Base-by-base conservation (phyloP, 1,140 invertebrate genomes). In the Pseudomyrmex cubaensis region DNA sequence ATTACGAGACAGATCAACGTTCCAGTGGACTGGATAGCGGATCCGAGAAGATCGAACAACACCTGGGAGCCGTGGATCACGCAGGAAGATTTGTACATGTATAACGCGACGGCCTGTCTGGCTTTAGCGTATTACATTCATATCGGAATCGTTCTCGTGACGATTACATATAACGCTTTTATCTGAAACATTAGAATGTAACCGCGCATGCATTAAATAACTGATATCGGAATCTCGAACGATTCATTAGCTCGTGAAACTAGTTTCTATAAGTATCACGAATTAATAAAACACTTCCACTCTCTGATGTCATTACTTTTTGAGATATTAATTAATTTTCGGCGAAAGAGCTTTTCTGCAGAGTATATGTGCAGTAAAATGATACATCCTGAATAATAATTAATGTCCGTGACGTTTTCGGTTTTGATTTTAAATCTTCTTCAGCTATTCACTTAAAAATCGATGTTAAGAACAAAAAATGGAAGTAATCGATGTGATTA, bases 1-100 rank as follows among this genome's bases (percentile, higher is more conserved):
- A 69, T 95, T 2, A 86, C 92, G 17, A 90, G 90, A 0, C 95
- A 95, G 57, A 70, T 86, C 0, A 92, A 87, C 64, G 56, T 90
- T n/a, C 91, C 92, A 0, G 77, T 93, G 5, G 94, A 95, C 22
- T 91, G 90, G 83, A 73, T 87, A 22, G 95, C 95, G 1, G 93
- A 95, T 90, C 95, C 95, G 2, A 90, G 88, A 17, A 89, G 91
- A 48, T 94, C 88, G 61, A 95, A 95, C 85, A 90, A 93, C 66
- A 95, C 95, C 0, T 95, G 95, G 95, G 92, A 92, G 22, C 92
- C 93, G 0, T 95, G 95, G 95, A 66, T 93, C 4, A 82, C 77
- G 1, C 59, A 89, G 2, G 86, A 82, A n/a, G 61, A 74, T 1
- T 22, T 83, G 0, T 91, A 35, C 35, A 35, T 25, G 1, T 90